phyloP scores from a whole-genome alignment of 2,797 vertebrate genomes.

The Champsocephalus esox region DNA sequence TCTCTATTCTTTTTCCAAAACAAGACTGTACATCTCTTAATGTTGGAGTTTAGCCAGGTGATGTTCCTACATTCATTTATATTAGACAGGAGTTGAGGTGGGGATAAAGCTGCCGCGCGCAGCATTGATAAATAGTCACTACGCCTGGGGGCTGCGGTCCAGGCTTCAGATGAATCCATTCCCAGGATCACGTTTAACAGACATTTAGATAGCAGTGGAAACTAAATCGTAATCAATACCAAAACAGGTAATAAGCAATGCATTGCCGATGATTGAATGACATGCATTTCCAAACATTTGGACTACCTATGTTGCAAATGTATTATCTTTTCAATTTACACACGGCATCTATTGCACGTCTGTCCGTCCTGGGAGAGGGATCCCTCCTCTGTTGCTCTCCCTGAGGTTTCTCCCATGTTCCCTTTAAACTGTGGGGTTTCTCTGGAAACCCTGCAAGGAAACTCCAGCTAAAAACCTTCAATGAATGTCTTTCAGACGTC shows the following conservation, averaged over 20 bases:
- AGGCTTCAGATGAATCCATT: conserved; percentile 1
- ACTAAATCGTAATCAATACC: too few species aligned
- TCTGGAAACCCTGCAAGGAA: neutral
- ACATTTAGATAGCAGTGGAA: neutral
- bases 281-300: too few species aligned
- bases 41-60: neutral
- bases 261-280: too few species aligned
- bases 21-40: neutral
- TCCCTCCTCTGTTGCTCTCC: too few species aligned
- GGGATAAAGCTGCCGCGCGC: neutral
- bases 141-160: neutral
- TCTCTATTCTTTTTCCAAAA: neutral
- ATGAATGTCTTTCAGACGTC: neutral
- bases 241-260: too few species aligned
- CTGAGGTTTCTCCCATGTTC: too few species aligned
- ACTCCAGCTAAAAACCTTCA: neutral
- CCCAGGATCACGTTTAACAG: neutral
- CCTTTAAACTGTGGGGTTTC: too few species aligned
- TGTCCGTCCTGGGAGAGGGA: too few species aligned
- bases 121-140: neutral
- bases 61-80: neutral
- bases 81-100: neutral
- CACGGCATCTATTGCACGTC: too few species aligned
- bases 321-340: too few species aligned
- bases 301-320: too few species aligned